Base-by-base conservation (phyloP, 2,797 vertebrate species). In the Gallirallus australis region DNA sequence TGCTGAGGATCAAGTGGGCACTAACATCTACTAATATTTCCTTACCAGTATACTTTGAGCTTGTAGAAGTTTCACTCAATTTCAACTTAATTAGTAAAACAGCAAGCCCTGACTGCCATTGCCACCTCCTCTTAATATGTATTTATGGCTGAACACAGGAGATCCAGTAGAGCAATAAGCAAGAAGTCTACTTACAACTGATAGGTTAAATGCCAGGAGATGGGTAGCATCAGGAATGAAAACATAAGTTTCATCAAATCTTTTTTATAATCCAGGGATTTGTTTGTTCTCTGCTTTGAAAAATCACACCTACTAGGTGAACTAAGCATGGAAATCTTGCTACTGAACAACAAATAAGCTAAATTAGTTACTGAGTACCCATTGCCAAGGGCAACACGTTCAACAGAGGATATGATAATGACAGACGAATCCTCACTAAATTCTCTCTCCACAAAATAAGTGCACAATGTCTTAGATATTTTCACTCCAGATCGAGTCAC, bases 371-470 rank as follows among this genome's bases (percentile, higher is more conserved):
- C 94, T 89, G 90, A 94, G 81, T 84, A 96, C 96, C 94, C 96
- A 98, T 94, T 97, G 98, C 98, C 97, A 98, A 97, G 97, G 97
- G 97, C 97, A 98, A 98, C 97, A 94, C 12, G 1, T 94, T 97
- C 96, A 96, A 80, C 96, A 97, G 97, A 98, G 98, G 97, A 97
- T 91, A 70, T 54, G 90, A 91, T 94, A 95, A 95, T 97, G 97
- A 98, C 96, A 97, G 97, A 98, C 52, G 64, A 98, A 97, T 95
- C 87, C 93, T 96, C 70, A 75, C 94, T 95, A 96, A 96, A 96
- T 85, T 97, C 90, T 96, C 86, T 80, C 28, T 87, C 92, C 93
- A 93, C 88, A 95, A 96, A 97, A 97, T 91, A 97, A 97, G 86
- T 93, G 94, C 80, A 93, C 94, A 96, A 56, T 96, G 92, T 97